A percentile compares a stretch with the other conserved stretches of the same genome.
Evolutionary conservation across 2,888 invertebrate species (phyloP).

Genomic region (Xestia xanthographa): DNA sequence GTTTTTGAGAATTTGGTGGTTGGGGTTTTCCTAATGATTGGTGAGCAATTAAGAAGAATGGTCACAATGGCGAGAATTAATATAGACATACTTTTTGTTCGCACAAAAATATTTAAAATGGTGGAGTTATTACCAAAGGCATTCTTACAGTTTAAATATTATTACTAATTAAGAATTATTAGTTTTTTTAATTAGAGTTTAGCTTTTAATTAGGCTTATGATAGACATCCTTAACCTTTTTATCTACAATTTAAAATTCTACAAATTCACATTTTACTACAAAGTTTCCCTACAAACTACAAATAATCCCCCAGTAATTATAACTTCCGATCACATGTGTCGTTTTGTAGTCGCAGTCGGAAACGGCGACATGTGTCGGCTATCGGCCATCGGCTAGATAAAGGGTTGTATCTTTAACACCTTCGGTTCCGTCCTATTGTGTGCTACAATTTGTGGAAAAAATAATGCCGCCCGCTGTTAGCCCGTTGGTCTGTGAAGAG

Average conservation of each 20-base stretch:
- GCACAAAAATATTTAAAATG: not conserved
- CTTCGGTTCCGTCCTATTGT: conserved; percentile 79
- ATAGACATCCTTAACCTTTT: not conserved
- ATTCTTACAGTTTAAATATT: not conserved
- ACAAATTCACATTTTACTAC: not conserved
- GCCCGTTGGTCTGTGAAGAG: conserved; percentile 72
- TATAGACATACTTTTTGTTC: not conserved
- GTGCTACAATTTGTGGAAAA: conserved; percentile 82
- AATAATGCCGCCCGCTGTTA: conserved; percentile 77
- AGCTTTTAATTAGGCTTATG: not conserved
- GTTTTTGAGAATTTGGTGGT: not conserved
- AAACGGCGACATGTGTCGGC: conserved; percentile 81
- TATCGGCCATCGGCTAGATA: conserved; percentile 71
- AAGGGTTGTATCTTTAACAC: conserved; percentile 88
- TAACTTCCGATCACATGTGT: conserved; percentile 68
- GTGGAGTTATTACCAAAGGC: too few relatives aligned
- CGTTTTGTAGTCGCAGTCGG: conserved; percentile 74
- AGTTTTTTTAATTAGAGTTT: not conserved
- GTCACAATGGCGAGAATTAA: not conserved
- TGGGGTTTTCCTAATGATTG: not conserved
- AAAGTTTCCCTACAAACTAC: not conserved
- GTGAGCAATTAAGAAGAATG: not conserved
- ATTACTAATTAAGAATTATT: not conserved
- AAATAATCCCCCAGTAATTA: conserved; percentile 47
- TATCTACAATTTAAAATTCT: not conserved